These are phyloP conservation scores for Mimas tiliae DNA, from an alignment of 2,888 invertebrate species.

Conservation along the genomic window DNA sequence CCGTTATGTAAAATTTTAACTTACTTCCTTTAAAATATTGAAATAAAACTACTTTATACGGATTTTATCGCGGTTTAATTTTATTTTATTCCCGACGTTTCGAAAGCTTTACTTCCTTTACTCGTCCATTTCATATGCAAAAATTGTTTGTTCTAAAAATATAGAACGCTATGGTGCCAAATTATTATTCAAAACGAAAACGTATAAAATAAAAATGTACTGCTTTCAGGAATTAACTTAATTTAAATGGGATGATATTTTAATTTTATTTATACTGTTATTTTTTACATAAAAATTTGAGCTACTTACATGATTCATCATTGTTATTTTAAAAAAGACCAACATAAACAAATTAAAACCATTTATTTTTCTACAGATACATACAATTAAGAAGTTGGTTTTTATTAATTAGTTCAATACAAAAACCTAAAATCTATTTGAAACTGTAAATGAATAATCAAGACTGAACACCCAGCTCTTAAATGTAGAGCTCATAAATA, in stretches of 20 bases:
- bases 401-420: background rate
- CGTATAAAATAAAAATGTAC: background rate
- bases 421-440: background rate
- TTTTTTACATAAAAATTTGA: no score
- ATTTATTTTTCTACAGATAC: no score
- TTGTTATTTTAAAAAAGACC: no score
- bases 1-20: conserved; percentile 8
- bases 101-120: background rate
- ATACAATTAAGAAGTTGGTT: no score
- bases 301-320: no score
- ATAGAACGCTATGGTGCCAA: background rate
- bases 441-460: background rate
- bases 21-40: no score
- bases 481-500: background rate
- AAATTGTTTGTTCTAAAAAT: conserved; percentile 1
- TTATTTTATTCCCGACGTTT: no score
- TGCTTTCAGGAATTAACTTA: background rate
- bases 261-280: no score
- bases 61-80: no score
- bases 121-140: conserved; percentile 7
- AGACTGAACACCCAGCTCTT: background rate
- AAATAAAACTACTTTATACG: no score
- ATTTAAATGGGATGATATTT: background rate
- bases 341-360: no score
- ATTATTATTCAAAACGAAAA: conserved; percentile 2